Conservation (phyloP, 2,113 vertebrate genomes). For the Emydocephalus ijimae region DNA sequence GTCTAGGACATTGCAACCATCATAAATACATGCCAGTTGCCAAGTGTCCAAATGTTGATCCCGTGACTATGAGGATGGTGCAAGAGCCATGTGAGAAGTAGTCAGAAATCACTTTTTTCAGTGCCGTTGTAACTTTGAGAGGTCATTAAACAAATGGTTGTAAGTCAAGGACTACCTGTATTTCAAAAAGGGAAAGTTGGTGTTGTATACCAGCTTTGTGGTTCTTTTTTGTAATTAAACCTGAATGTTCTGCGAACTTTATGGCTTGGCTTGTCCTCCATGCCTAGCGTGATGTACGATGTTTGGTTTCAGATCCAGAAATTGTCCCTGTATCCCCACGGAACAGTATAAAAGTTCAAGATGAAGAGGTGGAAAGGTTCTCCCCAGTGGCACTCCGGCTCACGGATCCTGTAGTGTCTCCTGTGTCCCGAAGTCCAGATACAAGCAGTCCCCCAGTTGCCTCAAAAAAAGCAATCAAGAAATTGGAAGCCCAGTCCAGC, state of each 20-base stretch:
- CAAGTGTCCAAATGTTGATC: too few relatives aligned
- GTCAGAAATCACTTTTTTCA: too few relatives aligned
- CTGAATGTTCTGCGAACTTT: not conserved
- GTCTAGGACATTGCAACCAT: too few relatives aligned
- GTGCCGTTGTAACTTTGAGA: too few relatives aligned
- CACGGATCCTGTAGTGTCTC: rapidly evolving
- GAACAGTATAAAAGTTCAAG: constrained; percentile 25
- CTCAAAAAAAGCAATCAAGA: constrained; percentile 62
- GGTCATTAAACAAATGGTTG: too few relatives aligned
- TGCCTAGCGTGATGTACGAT: constrained; percentile 11
- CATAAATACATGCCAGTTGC: too few relatives aligned
- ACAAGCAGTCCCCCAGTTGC: constrained; percentile 6
- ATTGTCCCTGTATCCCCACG: constrained; percentile 26
- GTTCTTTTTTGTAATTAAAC: not conserved
- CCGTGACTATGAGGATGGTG: too few relatives aligned
- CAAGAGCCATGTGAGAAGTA: too few relatives aligned
- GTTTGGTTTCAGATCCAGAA: constrained; percentile 47
- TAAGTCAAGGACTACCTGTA: too few relatives aligned
- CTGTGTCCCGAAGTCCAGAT: constrained; percentile 40
- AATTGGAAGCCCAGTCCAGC: constrained; percentile 65
- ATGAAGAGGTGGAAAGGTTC: constrained; percentile 23
- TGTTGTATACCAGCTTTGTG: not conserved
- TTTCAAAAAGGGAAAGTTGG: not conserved
- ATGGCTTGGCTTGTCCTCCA: not conserved
- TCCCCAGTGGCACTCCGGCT: rapidly evolving